Conservation (phyloP, 92 coral and sea anemone genomes). For the Galaxea fascicularis region DNA sequence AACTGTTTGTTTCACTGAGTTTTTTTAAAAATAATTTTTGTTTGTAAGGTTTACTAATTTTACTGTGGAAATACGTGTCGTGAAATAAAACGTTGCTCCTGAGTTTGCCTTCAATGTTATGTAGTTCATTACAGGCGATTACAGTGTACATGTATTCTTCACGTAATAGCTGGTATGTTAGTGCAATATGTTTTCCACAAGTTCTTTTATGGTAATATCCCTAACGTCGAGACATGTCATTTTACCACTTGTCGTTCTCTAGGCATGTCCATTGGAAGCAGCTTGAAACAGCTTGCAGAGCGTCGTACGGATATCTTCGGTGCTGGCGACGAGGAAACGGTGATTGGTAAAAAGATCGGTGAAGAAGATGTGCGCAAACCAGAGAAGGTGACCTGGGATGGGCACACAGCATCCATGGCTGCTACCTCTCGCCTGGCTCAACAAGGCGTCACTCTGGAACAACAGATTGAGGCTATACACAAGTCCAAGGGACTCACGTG, state of each 20-base stretch:
- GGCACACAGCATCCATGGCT: conserved; percentile 97
- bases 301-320: conserved; percentile 99
- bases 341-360: conserved; percentile 96
- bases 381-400: conserved; percentile 99
- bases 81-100: no score
- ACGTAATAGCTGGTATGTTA: no score
- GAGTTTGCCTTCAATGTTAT: no score
- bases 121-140: no score
- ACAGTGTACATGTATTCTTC: no score
- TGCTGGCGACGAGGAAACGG: conserved; percentile 98
- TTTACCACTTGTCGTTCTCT: background rate
- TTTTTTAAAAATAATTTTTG: no score
- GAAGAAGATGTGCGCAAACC: conserved; percentile 95
- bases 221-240: no score
- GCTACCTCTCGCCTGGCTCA: conserved; percentile 98
- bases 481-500: conserved; percentile 97
- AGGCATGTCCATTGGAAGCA: conserved; percentile 96
- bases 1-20: no score
- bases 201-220: no score
- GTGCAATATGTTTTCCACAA: no score
- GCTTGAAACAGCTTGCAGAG: conserved; percentile 95
- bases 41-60: no score
- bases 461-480: conserved; percentile 98
- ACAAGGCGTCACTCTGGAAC: conserved; percentile 95
- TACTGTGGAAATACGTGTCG: background rate